A percentile compares a stretch with the other conserved stretches of the same genome.
Conservation (phyloP, 2,888 invertebrate genomes). For the Lycophotia porphyrea region DNA sequence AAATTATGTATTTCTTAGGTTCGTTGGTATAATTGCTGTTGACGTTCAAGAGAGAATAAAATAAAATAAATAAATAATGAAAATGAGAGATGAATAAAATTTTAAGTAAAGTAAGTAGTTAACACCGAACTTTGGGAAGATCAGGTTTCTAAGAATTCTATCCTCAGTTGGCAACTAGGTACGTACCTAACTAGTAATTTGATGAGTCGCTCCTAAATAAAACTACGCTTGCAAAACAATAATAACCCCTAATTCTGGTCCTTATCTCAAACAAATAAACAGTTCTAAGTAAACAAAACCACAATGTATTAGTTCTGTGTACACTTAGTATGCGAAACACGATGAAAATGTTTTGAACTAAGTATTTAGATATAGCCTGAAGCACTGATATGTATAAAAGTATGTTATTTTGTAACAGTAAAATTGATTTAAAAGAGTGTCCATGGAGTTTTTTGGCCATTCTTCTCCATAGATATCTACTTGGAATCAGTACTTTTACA, state of each 20-base stretch:
- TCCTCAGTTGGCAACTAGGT: not conserved
- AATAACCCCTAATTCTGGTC: not conserved
- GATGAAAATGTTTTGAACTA: conserved; percentile 33
- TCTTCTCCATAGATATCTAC: no score
- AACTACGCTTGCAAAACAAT: not conserved
- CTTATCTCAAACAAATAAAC: conserved; percentile 6
- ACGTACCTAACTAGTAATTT: conserved; percentile 11
- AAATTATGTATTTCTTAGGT: not conserved
- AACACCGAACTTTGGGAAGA: not conserved
- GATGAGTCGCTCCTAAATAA: not conserved
- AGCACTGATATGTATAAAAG: not conserved
- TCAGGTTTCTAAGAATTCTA: not conserved
- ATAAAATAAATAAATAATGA: not conserved
- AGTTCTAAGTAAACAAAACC: conserved; percentile 17
- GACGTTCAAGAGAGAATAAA: not conserved
- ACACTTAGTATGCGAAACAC: conserved; percentile 32
- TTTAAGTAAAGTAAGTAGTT: not conserved
- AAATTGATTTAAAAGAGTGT: no score
- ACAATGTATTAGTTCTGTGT: conserved; percentile 18
- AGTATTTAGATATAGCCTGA: not conserved
- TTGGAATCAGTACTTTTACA: no score
- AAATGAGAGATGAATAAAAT: not conserved
- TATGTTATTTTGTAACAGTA: no score
- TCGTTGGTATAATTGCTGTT: not conserved
- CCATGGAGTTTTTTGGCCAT: no score